These are phyloP conservation scores for Circaetus cinerascens DNA, from an alignment of 2,113 vertebrate species.

Conservation along the genomic window DNA sequence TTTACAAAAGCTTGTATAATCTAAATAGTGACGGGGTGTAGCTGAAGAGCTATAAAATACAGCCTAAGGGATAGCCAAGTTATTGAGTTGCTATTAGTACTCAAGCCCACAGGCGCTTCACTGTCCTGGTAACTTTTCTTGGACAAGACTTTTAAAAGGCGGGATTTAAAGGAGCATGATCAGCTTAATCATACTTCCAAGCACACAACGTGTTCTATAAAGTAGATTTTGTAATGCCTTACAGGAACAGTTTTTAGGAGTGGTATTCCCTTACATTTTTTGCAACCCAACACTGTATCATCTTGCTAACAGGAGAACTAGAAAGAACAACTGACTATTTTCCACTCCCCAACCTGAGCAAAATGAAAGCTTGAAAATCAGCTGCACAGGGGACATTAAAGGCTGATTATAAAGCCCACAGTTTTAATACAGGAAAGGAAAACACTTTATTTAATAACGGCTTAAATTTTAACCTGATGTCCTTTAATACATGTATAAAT, in stretches of 20 bases:
- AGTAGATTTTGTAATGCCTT: slow-evolving; percentile 38
- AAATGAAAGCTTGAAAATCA: slow-evolving; percentile 22
- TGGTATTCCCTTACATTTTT: background rate
- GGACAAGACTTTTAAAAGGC: slow-evolving; percentile 48
- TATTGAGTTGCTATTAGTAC: slow-evolving; percentile 56
- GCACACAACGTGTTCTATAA: slow-evolving; percentile 34
- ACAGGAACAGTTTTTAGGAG: slow-evolving; percentile 29
- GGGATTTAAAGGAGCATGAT: slow-evolving; percentile 39
- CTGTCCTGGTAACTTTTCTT: slow-evolving; percentile 50
- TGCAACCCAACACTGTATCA: slow-evolving; percentile 21
- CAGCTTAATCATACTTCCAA: slow-evolving; percentile 39
- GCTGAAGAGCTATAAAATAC: slow-evolving; percentile 52
- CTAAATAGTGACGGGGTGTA: slow-evolving; percentile 20
- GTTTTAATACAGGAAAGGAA: slow-evolving; percentile 13
- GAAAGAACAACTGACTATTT: background rate
- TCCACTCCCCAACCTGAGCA: background rate
- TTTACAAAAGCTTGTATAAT: slow-evolving; percentile 61
- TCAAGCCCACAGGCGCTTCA: slow-evolving; percentile 51
- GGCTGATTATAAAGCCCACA: background rate
- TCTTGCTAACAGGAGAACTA: slow-evolving; percentile 6
- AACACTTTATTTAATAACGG: background rate
- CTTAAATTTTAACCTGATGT: slow-evolving; percentile 24
- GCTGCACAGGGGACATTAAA: background rate
- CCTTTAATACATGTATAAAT: background rate
- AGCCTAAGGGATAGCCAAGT: slow-evolving; percentile 43